Evolutionary conservation across 1,140 invertebrate genomes (phyloP).

Genomic region (Cheumatopsyche charites): DNA sequence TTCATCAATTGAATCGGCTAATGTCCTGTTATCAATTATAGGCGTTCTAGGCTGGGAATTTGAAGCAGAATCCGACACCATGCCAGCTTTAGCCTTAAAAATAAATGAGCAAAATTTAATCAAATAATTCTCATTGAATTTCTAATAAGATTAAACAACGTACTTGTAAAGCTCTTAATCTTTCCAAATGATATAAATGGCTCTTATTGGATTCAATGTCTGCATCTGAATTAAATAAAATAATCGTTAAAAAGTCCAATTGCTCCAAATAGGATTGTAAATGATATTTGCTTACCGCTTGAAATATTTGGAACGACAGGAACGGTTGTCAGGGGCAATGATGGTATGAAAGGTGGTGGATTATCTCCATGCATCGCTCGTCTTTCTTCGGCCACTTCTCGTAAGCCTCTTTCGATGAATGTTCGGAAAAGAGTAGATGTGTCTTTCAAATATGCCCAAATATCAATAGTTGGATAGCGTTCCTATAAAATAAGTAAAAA

Average conservation of each 20-base stretch:
- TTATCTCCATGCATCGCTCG: conserved; percentile 46
- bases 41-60: conserved; percentile 55
- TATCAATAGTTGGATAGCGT: conserved; percentile 88
- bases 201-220: conserved; percentile 58
- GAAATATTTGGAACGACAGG: conserved; percentile 53
- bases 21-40: conserved; percentile 54
- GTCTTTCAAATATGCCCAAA: conserved; percentile 81
- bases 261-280: background rate
- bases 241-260: background rate
- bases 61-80: conserved; percentile 54
- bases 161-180: conserved; percentile 58
- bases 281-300: conserved; percentile 49
- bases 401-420: conserved; percentile 87
- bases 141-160: too few relatives aligned
- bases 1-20: conserved; percentile 54
- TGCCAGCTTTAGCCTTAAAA: conserved; percentile 57
- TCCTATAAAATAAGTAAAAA: conserved; percentile 63
- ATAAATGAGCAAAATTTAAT: conserved; percentile 11
- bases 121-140: too few relatives aligned
- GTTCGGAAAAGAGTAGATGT: conserved; percentile 91
- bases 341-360: conserved; percentile 27
- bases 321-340: conserved; percentile 53
- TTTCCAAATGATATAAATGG: conserved; percentile 58
- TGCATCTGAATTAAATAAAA: conserved; percentile 48
- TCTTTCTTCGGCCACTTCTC: conserved; percentile 75